Base-by-base conservation (phyloP, 2,888 invertebrate species). In the Melipona beecheii region DNA sequence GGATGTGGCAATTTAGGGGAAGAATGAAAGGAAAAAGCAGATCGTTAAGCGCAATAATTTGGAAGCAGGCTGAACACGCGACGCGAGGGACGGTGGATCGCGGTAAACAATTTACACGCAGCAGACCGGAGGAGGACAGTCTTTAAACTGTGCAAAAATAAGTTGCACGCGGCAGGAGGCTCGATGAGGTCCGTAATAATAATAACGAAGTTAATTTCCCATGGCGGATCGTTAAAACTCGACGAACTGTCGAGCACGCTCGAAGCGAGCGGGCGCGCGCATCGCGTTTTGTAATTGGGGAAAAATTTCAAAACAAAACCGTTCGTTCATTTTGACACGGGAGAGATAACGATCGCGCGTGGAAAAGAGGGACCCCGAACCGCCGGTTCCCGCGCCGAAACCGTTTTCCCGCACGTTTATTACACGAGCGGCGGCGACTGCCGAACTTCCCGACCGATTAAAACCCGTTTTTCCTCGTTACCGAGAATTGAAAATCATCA, bases 161-260 rank as follows among this genome's bases (percentile, higher is more conserved):
- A 80, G 80, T 71, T 62, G 11, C 58, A 24, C 66, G 68, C n/a
- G 54, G 31, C 64, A 15, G 49, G 17, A 43, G 43, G 43, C 43
- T 52, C 65, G 58, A 70, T 68, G 68, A 79, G 77, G 58, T 72
- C 58, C 21, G 75, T 49, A 79, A 82, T 73, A 75, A 78, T 70
- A 75, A 78, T 89, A 87, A 90, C 86, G 89, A 89, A 86, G 89
- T 90, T 89, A 90, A 89, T 89, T 89, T 79, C 65, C 79, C 82
- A 84, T 83, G 80, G 56, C 60, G 78, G 74, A 69, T 89, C 90
- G 87, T 89, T 89, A 89, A 89, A 89, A 86, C 86, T 87, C 81
- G 78, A 70, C 90, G 74, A 80, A 89, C 86, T 81, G 89, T 85
- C 85, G 87, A 87, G 89, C 77, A 78, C 78, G 75, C 84, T 88